Evolutionary conservation across 2,888 invertebrate genomes (phyloP), one percentile per base, ranked within the genome.

Genomic region (Protophormia terraenovae): DNA sequence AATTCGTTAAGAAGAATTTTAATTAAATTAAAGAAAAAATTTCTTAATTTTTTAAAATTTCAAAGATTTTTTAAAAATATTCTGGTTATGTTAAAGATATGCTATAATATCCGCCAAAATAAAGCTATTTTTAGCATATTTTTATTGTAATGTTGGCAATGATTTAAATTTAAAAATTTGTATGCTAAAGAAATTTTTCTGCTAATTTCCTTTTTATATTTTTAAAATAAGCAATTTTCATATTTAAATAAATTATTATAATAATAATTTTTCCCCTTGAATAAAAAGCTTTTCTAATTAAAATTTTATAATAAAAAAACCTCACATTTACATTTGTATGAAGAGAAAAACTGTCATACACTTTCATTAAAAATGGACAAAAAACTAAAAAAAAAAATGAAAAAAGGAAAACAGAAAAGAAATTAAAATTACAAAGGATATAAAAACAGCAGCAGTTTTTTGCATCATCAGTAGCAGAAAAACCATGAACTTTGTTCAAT

Each of bases 401-500:
- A 76, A 32, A 62, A 24, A 29, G 19, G 50, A 76, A 32, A 69
- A 22, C 3, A 69, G 24, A 66, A 62, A 53, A 60, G 50, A 41
- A 66, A 41, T 3, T n/a, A n/a, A 41, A 41, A 22, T 47, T 19
- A 47, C n/a, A n/a, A 47, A 47, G 4, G 24, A 41, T 10, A 38
- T 10, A 32, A 71, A 71, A 62, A 7, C 4, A 35, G 0, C 8
- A 35, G 29, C 5, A 38, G 27, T 35, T 35, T 38, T 5, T 53
- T 27, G 41, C 66, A 67, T 19, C 64, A 32, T 55, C 47, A 60
- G 27, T 62, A 41, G 8, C 64, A 55, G 29, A 66, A 80, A 38
- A 53, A 35, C 81, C 76, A 62, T 82, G 82, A 82, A 82, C 82
- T 82, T 53, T 71, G 19, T 76, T 64, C 69, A 76, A 71, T 82